phyloP scores from a whole-genome alignment of 2,113 vertebrate species.

The Dunckerocampus dactyliophorus region DNA sequence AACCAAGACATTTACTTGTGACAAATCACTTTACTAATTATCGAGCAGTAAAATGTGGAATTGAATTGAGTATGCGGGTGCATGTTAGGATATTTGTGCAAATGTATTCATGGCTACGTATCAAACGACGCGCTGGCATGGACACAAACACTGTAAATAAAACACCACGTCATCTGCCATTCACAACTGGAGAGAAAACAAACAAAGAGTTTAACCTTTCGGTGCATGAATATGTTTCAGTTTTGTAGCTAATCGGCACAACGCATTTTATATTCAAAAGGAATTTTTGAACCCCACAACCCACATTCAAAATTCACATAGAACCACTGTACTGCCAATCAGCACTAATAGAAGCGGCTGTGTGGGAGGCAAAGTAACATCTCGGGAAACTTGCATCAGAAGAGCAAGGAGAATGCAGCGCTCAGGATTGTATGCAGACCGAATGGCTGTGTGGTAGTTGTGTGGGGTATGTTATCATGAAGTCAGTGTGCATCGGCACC shows the following conservation, averaged over 20 bases:
- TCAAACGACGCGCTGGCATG: background rate
- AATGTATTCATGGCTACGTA: conserved; percentile 11
- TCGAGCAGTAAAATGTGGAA: background rate
- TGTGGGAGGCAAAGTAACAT: conserved; percentile 3
- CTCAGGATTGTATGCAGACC: background rate
- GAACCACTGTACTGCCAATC: background rate
- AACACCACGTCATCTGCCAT: background rate
- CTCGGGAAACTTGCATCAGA: background rate
- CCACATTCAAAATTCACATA: background rate
- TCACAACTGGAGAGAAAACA: background rate
- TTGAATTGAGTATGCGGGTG: conserved; percentile 24
- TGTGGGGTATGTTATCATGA: conserved; percentile 8
- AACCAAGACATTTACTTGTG: background rate
- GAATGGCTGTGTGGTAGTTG: background rate
- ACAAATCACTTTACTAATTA: conserved; percentile 3
- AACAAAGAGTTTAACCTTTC: background rate
- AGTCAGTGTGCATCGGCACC: conserved; percentile 50
- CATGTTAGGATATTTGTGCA: conserved; percentile 7
- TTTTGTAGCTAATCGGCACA: background rate
- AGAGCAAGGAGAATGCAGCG: background rate
- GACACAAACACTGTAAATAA: background rate
- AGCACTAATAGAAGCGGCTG: background rate
- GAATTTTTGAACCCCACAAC: background rate
- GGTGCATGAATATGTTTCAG: background rate
- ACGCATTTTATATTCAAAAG: background rate